Conservation (phyloP, 1,140 invertebrate species). For the Glossosoma conforme region DNA sequence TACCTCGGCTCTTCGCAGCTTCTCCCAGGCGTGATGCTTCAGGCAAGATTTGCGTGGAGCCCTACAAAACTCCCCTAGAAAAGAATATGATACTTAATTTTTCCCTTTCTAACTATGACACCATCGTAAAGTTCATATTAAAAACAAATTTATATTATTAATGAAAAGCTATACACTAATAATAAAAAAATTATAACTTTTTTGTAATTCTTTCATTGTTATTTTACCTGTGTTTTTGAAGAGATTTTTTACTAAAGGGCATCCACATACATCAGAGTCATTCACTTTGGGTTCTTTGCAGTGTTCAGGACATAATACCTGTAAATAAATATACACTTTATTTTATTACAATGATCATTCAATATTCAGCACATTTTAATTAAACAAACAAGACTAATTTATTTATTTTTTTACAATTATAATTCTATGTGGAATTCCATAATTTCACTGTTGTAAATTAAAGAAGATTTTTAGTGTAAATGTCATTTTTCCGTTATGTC, state of each 20-base stretch:
- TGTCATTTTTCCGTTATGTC: too few species aligned
- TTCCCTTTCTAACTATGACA: background rate
- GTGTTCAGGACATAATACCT: constrained; percentile 93
- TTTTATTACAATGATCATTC: too few species aligned
- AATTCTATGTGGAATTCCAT: too few species aligned
- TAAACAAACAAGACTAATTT: too few species aligned
- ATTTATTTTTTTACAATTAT: too few species aligned
- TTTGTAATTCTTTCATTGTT: background rate
- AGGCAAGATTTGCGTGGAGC: constrained; percentile 87
- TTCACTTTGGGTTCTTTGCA: constrained; percentile 91
- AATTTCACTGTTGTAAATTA: too few species aligned
- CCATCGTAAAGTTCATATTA: background rate
- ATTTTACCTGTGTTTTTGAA: constrained; percentile 66
- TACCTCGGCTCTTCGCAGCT: constrained; percentile 82
- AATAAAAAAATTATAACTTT: background rate
- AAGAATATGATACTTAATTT: background rate
- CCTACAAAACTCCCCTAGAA: constrained; percentile 62
- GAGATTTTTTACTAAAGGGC: constrained; percentile 78
- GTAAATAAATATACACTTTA: constrained; percentile 9
- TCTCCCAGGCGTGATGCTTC: constrained; percentile 94
- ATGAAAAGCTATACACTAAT: background rate
- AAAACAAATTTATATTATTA: background rate
- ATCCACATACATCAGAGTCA: constrained; percentile 84
- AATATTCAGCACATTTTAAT: too few species aligned
- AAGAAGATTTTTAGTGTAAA: too few species aligned